phyloP scores from a whole-genome alignment of 1,140 invertebrate species.

The Liolophura sinensis region DNA sequence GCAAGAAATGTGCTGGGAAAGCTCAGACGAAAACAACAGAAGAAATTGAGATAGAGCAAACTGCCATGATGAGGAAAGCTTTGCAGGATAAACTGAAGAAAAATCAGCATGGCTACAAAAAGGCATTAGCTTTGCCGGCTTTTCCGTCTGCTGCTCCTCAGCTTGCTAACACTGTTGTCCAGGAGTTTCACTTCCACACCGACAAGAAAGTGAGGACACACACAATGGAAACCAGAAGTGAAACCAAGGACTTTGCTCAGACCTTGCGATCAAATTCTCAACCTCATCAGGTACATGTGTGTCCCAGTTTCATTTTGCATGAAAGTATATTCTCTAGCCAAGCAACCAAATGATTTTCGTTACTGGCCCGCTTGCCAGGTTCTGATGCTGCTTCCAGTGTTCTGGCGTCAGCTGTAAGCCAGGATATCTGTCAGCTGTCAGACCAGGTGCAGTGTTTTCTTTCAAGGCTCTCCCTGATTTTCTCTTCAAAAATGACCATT shows the following conservation, averaged over 20 bases:
- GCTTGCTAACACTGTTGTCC: conserved; percentile 32
- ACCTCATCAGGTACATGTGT: neutral
- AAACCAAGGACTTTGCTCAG: conserved; percentile 11
- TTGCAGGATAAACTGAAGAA: conserved; percentile 36
- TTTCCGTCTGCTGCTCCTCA: conserved; percentile 15
- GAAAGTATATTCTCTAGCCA: no score
- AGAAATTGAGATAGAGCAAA: conserved; percentile 46
- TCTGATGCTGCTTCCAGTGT: no score
- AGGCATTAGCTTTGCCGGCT: conserved; percentile 24
- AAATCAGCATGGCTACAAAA: conserved; percentile 38
- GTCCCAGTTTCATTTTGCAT: neutral
- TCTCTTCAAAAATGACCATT: no score
- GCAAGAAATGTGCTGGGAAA: neutral
- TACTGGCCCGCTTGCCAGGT: no score
- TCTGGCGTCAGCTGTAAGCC: no score
- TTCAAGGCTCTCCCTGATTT: no score
- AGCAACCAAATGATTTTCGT: no score
- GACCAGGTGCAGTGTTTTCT: no score
- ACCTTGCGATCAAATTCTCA: neutral
- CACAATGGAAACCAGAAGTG: conserved; percentile 18
- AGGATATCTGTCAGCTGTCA: no score
- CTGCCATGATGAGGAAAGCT: conserved; percentile 37
- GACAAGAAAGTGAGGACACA: conserved; percentile 43
- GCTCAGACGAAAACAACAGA: conserved; percentile 33
- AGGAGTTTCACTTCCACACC: conserved; percentile 46